A percentile compares a stretch with the other conserved stretches of the same genome.
These are phyloP conservation scores for Bagarius yarrelli DNA, from an alignment of 2,113 vertebrate species.

Conservation along the genomic window DNA sequence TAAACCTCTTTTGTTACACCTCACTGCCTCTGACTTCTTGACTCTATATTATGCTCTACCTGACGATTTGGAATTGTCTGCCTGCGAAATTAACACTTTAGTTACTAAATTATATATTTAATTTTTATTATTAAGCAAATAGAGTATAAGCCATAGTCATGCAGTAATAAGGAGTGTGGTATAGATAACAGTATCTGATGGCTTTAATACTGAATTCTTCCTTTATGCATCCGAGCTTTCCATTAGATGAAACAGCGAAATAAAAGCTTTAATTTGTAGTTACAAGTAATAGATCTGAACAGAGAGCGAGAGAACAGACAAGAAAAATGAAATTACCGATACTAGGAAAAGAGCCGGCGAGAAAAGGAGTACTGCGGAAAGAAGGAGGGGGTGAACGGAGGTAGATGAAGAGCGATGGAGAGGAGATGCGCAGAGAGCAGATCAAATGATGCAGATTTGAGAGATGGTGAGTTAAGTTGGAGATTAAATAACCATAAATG, in stretches of 20 bases:
- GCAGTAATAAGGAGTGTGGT: too few species aligned
- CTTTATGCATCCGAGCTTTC: not conserved
- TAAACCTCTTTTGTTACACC: too few species aligned
- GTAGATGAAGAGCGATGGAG: conserved; percentile 33
- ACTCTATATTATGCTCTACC: too few species aligned
- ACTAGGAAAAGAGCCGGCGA: conserved; percentile 16
- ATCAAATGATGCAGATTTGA: conserved; percentile 58
- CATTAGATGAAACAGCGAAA: not conserved
- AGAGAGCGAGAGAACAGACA: conserved; percentile 25
- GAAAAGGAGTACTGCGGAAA: not conserved
- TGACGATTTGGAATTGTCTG: too few species aligned
- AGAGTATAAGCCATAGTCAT: too few species aligned
- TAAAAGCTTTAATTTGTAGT: not conserved
- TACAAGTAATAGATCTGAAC: conserved; percentile 15
- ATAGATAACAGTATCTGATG: not conserved
- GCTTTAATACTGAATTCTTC: not conserved
- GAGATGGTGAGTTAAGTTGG: conserved; percentile 37
- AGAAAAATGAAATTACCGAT: conserved; percentile 27
- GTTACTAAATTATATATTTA: not conserved
- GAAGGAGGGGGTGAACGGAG: not conserved
- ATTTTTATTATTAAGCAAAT: too few species aligned
- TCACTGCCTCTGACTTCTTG: too few species aligned
- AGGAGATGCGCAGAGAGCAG: conserved; percentile 48
- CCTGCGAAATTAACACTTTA: too few species aligned
- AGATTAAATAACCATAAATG: conserved; percentile 55